Percentiles rank a stretch among this genome's conserved stretches.
Evolutionary conservation across 2,797 vertebrate genomes (phyloP).

Genomic region (Sebastes baramenuke): DNA sequence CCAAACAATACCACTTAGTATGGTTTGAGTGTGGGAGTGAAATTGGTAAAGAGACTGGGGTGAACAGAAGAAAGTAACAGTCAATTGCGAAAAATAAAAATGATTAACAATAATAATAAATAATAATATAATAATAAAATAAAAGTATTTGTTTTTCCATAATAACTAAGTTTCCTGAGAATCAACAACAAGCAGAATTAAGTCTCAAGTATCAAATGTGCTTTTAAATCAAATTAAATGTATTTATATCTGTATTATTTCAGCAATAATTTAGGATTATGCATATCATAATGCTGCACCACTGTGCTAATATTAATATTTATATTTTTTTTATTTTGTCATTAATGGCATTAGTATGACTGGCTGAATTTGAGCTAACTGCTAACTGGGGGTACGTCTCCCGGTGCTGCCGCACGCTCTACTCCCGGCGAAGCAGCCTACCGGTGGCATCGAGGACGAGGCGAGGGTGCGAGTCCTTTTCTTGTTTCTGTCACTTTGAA

Average conservation of each 20-base stretch:
- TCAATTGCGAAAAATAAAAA: not conserved
- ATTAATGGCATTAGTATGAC: no score
- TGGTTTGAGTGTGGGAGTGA: not conserved
- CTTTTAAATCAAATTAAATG: not conserved
- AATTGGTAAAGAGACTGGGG: not conserved
- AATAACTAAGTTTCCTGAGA: not conserved
- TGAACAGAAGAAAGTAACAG: not conserved
- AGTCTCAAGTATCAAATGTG: not conserved
- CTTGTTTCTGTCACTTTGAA: no score
- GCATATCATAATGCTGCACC: no score
- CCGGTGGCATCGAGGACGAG: rapidly evolving
- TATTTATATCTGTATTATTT: not conserved
- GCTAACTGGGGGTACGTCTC: no score
- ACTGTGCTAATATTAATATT: no score
- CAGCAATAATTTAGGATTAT: not conserved
- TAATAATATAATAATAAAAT: no score
- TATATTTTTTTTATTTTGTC: no score
- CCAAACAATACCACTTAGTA: not conserved
- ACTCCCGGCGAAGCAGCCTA: no score
- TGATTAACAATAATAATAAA: not conserved
- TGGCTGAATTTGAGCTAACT: no score
- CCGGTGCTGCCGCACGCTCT: rapidly evolving
- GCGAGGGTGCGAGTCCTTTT: no score
- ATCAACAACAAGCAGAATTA: not conserved
- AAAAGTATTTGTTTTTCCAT: not conserved